These are phyloP conservation scores for Mamestra brassicae DNA, from an alignment of 2,888 invertebrate species.

Conservation along the genomic window DNA sequence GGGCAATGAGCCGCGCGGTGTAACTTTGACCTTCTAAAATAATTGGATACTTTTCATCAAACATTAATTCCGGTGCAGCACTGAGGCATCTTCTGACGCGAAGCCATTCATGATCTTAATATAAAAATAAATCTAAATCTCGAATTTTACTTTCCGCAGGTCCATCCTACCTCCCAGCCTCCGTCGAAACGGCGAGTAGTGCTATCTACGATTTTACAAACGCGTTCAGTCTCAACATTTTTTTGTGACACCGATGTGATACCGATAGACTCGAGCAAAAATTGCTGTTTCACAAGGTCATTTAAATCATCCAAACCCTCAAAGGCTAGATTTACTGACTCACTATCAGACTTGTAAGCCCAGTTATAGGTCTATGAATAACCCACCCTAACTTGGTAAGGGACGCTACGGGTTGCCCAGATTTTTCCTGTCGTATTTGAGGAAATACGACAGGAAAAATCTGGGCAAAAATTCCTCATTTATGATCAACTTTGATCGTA, in stretches of 20 bases:
- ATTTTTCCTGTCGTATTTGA: no score
- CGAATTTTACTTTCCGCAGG: not conserved
- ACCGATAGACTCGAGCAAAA: not conserved
- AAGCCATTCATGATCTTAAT: not conserved
- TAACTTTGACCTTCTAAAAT: slow-evolving; percentile 1
- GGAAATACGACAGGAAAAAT: no score
- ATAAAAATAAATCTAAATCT: not conserved
- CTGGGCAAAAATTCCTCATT: no score
- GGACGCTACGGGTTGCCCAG: no score
- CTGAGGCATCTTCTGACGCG: not conserved
- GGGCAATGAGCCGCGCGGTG: not conserved
- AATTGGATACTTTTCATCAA: not conserved
- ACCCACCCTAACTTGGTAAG: no score
- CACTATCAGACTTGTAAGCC: no score
- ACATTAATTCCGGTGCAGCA: not conserved
- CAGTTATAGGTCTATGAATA: no score
- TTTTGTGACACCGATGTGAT: not conserved
- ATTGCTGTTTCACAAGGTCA: no score
- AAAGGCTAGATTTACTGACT: no score
- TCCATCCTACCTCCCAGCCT: not conserved
- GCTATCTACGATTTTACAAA: not conserved
- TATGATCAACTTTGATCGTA: no score
- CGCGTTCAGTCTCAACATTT: slow-evolving; percentile 3
- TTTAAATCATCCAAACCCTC: no score
- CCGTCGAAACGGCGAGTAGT: slow-evolving; percentile 1